A percentile compares a stretch with the other conserved stretches of the same genome.
Conservation (phyloP, 2,113 vertebrate genomes). For the Apodemus speciosus region DNA sequence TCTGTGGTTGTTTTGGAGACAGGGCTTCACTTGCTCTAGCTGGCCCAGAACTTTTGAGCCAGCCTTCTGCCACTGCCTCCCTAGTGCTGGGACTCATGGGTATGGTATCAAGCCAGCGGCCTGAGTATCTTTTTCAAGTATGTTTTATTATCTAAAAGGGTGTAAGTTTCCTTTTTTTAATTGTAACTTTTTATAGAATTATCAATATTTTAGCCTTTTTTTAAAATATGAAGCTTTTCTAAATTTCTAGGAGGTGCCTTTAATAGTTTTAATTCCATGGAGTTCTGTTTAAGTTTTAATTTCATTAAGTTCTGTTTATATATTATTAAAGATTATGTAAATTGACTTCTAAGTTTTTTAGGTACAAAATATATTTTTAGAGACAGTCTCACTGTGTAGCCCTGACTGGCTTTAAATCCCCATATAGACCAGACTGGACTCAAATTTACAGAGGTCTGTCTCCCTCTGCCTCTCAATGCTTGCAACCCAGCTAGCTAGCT, state of each 20-base stretch:
- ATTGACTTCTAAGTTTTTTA: background rate
- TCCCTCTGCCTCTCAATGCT: background rate
- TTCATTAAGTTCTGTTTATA: background rate
- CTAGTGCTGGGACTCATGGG: background rate
- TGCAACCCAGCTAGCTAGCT: no score
- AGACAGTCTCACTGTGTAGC: background rate
- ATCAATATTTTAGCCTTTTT: background rate
- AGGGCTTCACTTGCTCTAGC: background rate
- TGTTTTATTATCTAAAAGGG: background rate
- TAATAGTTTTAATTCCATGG: background rate
- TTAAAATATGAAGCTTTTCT: background rate
- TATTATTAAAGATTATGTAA: background rate
- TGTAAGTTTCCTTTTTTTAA: constrained; percentile 1
- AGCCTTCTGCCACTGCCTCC: background rate
- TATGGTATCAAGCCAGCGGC: background rate
- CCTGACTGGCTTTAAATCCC: background rate
- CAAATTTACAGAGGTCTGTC: background rate
- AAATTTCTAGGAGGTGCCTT: background rate
- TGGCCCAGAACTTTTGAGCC: no score
- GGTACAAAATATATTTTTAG: background rate
- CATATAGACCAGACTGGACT: background rate
- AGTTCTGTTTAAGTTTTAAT: background rate
- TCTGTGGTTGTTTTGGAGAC: background rate
- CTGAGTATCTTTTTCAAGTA: background rate
- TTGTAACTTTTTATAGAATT: background rate